A percentile compares a stretch with the other conserved stretches of the same genome.
Conservation (phyloP, 1,140 invertebrate genomes). For the Tetramorium simillimum region DNA sequence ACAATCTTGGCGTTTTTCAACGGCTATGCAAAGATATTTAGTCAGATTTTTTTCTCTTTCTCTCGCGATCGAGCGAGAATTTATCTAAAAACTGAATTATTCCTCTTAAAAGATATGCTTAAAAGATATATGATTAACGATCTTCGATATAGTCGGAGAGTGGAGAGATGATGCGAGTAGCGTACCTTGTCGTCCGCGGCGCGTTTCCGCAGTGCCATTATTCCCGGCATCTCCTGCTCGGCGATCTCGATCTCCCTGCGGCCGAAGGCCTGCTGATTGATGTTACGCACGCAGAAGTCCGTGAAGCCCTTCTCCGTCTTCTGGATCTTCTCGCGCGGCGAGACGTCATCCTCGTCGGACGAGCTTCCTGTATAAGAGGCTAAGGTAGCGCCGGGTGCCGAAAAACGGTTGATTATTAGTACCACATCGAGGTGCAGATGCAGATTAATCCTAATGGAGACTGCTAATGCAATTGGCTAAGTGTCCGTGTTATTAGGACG, state of each 20-base stretch:
- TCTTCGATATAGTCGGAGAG: background rate
- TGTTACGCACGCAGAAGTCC: slow-evolving; percentile 97
- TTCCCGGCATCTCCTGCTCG: slow-evolving; percentile 99
- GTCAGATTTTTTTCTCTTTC: slow-evolving; percentile 8
- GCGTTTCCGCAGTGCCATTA: slow-evolving; percentile 96
- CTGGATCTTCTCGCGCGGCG: slow-evolving; percentile 95
- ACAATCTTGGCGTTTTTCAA: slow-evolving; percentile 98
- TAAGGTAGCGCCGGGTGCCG: slow-evolving; percentile 80
- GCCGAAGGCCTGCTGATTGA: slow-evolving; percentile 96
- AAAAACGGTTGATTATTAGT: slow-evolving; percentile 77
- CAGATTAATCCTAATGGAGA: background rate
- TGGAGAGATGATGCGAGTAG: background rate
- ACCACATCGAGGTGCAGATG: slow-evolving; percentile 41
- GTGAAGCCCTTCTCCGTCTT: slow-evolving; percentile 92
- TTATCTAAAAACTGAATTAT: slow-evolving; percentile 29
- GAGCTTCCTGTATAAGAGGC: slow-evolving; percentile 96
- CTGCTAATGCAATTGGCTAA: slow-evolving; percentile 16
- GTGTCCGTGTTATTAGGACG: background rate
- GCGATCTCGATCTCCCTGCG: slow-evolving; percentile 98
- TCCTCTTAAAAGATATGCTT: background rate
- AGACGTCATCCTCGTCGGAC: slow-evolving; percentile 93
- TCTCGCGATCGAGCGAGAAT: slow-evolving; percentile 8
- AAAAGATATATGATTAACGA: background rate
- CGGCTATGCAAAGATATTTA: slow-evolving; percentile 85
- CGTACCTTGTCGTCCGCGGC: slow-evolving; percentile 95